Evolutionary conservation across 2,888 invertebrate genomes (phyloP).

Genomic region (Margaritifera margaritifera): DNA sequence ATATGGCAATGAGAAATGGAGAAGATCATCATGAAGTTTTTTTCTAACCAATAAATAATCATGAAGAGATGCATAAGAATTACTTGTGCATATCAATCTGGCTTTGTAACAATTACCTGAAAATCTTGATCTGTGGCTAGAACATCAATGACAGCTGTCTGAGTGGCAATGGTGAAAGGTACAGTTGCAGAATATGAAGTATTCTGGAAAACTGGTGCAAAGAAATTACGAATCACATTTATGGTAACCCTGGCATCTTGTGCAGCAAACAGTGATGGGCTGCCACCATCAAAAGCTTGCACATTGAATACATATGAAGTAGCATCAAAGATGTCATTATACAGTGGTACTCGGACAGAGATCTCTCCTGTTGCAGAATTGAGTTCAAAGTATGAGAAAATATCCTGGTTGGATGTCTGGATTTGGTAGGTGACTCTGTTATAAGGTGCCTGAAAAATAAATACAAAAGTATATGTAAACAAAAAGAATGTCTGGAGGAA

Average conservation of each 20-base stretch:
- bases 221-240: slow-evolving; percentile 53
- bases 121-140: slow-evolving; percentile 59
- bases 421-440: slow-evolving; percentile 47
- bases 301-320: slow-evolving; percentile 76
- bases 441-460: slow-evolving; percentile 53
- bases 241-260: slow-evolving; percentile 74
- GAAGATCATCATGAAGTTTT: too few relatives aligned
- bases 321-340: slow-evolving; percentile 36
- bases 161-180: slow-evolving; percentile 49
- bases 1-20: too few relatives aligned
- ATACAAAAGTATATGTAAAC: neutral
- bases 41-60: too few relatives aligned
- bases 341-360: slow-evolving; percentile 49
- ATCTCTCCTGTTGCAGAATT: slow-evolving; percentile 48
- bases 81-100: too few relatives aligned
- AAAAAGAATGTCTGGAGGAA: neutral
- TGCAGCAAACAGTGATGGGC: slow-evolving; percentile 87
- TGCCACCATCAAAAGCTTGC: slow-evolving; percentile 87
- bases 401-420: slow-evolving; percentile 37
- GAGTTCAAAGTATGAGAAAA: slow-evolving; percentile 54
- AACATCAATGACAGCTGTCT: slow-evolving; percentile 47
- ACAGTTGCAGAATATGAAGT: slow-evolving; percentile 42
- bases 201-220: slow-evolving; percentile 53
- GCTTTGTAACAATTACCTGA: slow-evolving; percentile 36
- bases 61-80: too few relatives aligned